Base-by-base conservation (phyloP, 2,113 vertebrate genomes). In the Caranx ignobilis region DNA sequence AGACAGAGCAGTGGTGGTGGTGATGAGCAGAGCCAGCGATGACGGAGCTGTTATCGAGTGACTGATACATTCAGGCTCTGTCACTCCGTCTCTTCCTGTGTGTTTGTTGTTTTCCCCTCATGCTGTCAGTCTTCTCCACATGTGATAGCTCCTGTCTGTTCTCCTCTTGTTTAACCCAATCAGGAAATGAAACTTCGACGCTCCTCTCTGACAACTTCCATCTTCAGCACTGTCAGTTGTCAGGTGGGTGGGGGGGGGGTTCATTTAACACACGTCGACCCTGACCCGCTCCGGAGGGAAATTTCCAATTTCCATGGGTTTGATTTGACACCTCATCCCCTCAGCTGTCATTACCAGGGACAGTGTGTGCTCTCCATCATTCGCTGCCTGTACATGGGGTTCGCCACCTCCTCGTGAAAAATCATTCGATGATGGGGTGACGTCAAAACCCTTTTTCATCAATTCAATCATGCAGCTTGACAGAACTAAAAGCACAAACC, bases 131-230 rank as follows among this genome's bases (percentile, higher is more conserved):
- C n/a, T 55, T 54, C 21, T n/a, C 34, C 71, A 63, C 15, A 37
- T 43, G 34, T 43, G 39, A 31, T 3, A 12, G 48, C 35, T 69
- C n/a, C 26, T 55, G 21, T 62, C 35, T 62, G 16, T 69, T 66
- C 57, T 11, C 59, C 62, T 72, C 61, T 64, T 35, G 39, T 71
- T 75, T 64, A 66, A 77, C 57, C 50, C 52, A 74, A 70, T 69
- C 26, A 60, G 48, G 5, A 54, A 21, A 63, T 48, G 7, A 59
- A 48, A 26, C n/a, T 32, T 55, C 37, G 4, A 2, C 35, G 66
- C 52, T 59, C 26, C 26, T 34, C 35, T 32, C 41, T 59, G 61
- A 55, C 41, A 48, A 11, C 55, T n/a, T 31, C 65, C 50, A 11
- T 75, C 55, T 31, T 48, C 19, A 16, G n/a, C 35, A 4, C 54